phyloP scores from a whole-genome alignment of 2,888 invertebrate species.

The Cheilosia urbana region DNA sequence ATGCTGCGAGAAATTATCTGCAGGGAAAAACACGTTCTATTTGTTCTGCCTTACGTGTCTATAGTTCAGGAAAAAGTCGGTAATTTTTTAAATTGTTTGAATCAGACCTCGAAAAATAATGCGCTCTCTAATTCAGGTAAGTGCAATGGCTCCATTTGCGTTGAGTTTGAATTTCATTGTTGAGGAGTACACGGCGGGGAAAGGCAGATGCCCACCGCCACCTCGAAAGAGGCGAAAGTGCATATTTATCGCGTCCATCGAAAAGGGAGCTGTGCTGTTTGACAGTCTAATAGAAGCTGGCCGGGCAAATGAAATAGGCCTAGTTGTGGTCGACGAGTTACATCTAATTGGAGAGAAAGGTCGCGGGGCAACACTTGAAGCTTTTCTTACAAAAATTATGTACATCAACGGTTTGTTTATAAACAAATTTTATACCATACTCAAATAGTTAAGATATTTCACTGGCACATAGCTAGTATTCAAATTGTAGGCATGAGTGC shows the following conservation, averaged over 20 bases:
- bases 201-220: slow-evolving; percentile 94
- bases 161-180: slow-evolving; percentile 93
- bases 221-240: slow-evolving; percentile 90
- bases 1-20: slow-evolving; percentile 94
- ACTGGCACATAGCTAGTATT: slow-evolving; percentile 85
- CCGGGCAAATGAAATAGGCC: slow-evolving; percentile 90
- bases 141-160: slow-evolving; percentile 91
- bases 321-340: slow-evolving; percentile 94
- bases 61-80: slow-evolving; percentile 98
- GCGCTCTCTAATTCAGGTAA: slow-evolving; percentile 77
- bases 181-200: slow-evolving; percentile 97
- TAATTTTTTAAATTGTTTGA: slow-evolving; percentile 4
- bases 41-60: slow-evolving; percentile 97
- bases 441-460: slow-evolving; percentile 56
- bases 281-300: slow-evolving; percentile 92
- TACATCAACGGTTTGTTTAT: slow-evolving; percentile 86
- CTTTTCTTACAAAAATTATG: slow-evolving; percentile 91
- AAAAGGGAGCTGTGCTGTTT: slow-evolving; percentile 94
- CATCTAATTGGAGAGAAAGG: slow-evolving; percentile 96
- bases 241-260: slow-evolving; percentile 96
- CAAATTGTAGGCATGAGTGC: slow-evolving; percentile 99
- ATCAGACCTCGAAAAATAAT: background rate
- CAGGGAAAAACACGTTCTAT: slow-evolving; percentile 91
- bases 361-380: slow-evolving; percentile 94
- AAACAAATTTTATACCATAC: slow-evolving; percentile 26